Evolutionary conservation across 2,797 vertebrate species (phyloP), one percentile per base, ranked within the genome.

Genomic region (Bufotes viridis): DNA sequence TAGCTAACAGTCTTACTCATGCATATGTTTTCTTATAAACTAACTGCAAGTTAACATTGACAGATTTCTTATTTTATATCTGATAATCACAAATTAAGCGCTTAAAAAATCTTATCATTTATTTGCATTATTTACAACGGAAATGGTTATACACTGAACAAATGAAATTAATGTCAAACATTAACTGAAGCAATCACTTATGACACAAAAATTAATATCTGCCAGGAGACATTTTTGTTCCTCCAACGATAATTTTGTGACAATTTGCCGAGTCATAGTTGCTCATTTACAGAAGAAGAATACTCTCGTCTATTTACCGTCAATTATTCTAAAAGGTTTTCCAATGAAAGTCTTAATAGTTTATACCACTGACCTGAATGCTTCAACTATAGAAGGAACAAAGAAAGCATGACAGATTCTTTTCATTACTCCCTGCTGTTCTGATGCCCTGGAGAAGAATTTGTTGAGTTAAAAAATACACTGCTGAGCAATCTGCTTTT

Each of bases 261-360:
- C 55, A 82, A 79, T 34, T 80, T 65, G 42, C 18, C 67, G 81
- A 80, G 82, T 78, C 60, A 72, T 42, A 53, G n/a, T 55, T 42
- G 80, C 11, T 83, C n/a, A 79, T 83, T 84, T 79, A 63, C 65
- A 83, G 63, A 70, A 60, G 29, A n/a, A 20, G 80, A 72, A 24
- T 53, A 86, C 63, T 83, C 22, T 82, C 53, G 49, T 89, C 80
- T 82, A 78, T 82, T 89, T 86, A 78, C 78, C 86, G 79, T 82
- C 53, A 86, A 86, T 86, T 86, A 86, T 86, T 78, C 86, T 70
- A 83, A 89, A 86, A 82, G 79, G 84, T 69, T 89, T 89, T 87
- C 34, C 70, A 78, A 78, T 69, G 13, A 82, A 67, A 69, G 29
- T 65, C 55, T 89, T 89, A 82, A 86, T 78, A 65, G 72, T 81